Conservation (phyloP, 1,140 invertebrate species). For the Manduca sexta region DNA sequence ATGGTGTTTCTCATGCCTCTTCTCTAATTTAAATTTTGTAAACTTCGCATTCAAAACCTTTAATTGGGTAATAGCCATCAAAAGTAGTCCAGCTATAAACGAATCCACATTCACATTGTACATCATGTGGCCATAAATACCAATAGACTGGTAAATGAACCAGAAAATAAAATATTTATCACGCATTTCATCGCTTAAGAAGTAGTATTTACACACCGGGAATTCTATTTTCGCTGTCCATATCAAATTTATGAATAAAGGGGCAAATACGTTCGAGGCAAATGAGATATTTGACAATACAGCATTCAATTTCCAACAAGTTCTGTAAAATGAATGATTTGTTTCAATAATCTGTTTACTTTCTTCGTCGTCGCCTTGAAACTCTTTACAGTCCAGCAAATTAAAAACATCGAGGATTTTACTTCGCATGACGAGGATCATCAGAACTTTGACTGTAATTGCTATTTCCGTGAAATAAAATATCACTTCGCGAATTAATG, state of each 20-base stretch:
- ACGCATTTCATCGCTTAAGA: conserved; percentile 30
- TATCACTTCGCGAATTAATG: conserved; percentile 42
- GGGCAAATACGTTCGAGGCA: conserved; percentile 24
- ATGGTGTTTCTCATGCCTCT: neutral
- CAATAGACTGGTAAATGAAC: conserved; percentile 41
- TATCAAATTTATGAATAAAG: conserved; percentile 30
- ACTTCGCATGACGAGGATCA: conserved; percentile 34
- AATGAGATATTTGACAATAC: conserved; percentile 34
- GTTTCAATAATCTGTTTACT: conserved; percentile 26
- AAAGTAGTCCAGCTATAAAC: conserved; percentile 41
- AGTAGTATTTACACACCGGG: conserved; percentile 54
- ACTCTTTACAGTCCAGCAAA: conserved; percentile 33
- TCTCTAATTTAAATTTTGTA: conserved; percentile 21
- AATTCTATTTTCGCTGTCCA: conserved; percentile 29
- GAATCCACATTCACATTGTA: conserved; percentile 49
- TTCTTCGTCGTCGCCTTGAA: conserved; percentile 30
- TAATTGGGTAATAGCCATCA: conserved; percentile 37
- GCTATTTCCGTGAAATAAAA: conserved; percentile 49
- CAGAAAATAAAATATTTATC: conserved; percentile 33
- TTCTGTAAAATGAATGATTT: conserved; percentile 27
- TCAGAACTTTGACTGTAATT: conserved; percentile 35
- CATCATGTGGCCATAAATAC: conserved; percentile 47
- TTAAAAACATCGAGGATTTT: conserved; percentile 34
- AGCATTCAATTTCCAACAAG: conserved; percentile 26
- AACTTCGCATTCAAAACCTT: conserved; percentile 32